Base-by-base conservation (phyloP, 2,797 vertebrate genomes). In the Lacerta bilineata region DNA sequence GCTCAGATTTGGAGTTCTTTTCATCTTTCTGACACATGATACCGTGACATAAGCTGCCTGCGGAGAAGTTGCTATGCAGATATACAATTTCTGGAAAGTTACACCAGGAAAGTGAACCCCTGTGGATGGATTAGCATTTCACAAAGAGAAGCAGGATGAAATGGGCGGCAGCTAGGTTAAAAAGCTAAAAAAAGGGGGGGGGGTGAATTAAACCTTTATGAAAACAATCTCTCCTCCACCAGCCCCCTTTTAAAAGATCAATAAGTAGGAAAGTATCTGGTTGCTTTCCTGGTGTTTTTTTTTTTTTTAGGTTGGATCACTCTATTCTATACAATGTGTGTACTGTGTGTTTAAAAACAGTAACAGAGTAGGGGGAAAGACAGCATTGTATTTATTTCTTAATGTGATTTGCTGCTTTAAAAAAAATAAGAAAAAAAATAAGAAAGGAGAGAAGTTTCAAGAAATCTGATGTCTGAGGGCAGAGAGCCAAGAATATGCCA, bases 21-120 rank as follows among this genome's bases (percentile, higher is more conserved):
- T 97, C 96, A 97, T 97, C 96, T 96, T 95, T 94, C 95, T 95
- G 97, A 96, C 95, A 98, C 95, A 91, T 43, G 97, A 98, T 95
- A 96, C 97, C 25, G 69, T 96, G 96, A 97, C 96, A 96, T 95
- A 95, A 97, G 96, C 96, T 95, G 95, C 96, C 95, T 96, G 96
- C 81, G 93, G 91, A 88, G 94, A 92, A 96, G 96, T 97, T 97
- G 97, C 97, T 97, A 97, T 96, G 96, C 97, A 97, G 96, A 97
- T 97, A 97, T 97, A 97, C 96, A 96, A 95, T 97, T 97, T 98
- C 97, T 97, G 97, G 97, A 97, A 97, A 97, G 96, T 97, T 97
- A 97, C 95, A 97, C 97, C 96, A 96, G 94, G 96, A 97, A 97
- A 97, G 97, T 88, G 95, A 97, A 97, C 97, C 97, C 96, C 96